These are phyloP conservation scores for Scomberomorus guttatus DNA, from an alignment of 2,797 vertebrate species.

Conservation along the genomic window DNA sequence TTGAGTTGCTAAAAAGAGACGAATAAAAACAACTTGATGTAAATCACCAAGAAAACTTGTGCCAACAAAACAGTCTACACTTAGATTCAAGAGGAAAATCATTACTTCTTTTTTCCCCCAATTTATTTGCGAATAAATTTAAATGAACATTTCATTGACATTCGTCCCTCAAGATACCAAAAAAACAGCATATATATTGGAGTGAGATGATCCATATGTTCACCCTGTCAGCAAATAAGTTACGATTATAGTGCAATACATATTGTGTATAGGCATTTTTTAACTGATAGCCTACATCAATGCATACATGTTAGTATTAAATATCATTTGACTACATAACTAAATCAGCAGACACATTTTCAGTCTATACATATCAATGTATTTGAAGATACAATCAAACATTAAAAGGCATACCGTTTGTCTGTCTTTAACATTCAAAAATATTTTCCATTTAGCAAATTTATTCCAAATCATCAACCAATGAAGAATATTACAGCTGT, in stretches of 20 bases:
- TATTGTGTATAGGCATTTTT: constrained; percentile 32
- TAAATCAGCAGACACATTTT: constrained; percentile 46
- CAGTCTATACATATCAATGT: constrained; percentile 38
- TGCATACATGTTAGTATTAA: constrained; percentile 48
- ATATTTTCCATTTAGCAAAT: constrained; percentile 10
- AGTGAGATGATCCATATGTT: constrained; percentile 30
- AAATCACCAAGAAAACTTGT: not conserved
- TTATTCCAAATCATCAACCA: constrained; percentile 23
- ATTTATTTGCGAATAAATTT: constrained; percentile 52
- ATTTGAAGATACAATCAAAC: constrained; percentile 65
- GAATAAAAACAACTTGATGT: not conserved
- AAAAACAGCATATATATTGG: constrained; percentile 20
- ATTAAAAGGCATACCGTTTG: constrained; percentile 59
- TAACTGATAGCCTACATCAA: constrained; percentile 30
- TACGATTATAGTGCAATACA: constrained; percentile 64
- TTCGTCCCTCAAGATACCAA: constrained; percentile 18
- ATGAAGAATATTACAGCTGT: constrained; percentile 31
- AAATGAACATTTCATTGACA: constrained; percentile 22
- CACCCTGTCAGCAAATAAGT: constrained; percentile 33
- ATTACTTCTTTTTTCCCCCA: not conserved
- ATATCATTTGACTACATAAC: constrained; percentile 43
- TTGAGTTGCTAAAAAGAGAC: not conserved
- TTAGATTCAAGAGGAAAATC: constrained; percentile 6
- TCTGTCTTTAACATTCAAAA: constrained; percentile 48
- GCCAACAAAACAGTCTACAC: not conserved